phyloP scores from a whole-genome alignment of 2,888 invertebrate species.

The Arrhopalites spinosus region DNA sequence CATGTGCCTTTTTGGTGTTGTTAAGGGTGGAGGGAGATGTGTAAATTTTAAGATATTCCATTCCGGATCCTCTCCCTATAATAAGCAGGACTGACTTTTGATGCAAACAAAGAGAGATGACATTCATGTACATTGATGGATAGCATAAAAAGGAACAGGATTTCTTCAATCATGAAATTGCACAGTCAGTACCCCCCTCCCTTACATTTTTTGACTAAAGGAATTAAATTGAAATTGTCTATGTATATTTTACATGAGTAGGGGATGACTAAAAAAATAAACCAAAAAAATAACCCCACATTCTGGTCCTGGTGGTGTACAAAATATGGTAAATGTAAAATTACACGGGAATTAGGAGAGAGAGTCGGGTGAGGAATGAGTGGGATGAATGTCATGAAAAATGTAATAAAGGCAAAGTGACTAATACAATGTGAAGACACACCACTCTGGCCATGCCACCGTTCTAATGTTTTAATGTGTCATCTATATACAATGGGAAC shows the following conservation, averaged over 20 bases:
- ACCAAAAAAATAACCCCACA: background rate
- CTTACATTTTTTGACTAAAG: no score
- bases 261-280: constrained; percentile 27
- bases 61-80: background rate
- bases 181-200: background rate
- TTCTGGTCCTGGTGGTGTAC: no score
- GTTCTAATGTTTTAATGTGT: background rate
- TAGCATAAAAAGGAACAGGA: background rate
- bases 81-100: background rate
- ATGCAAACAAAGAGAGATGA: background rate
- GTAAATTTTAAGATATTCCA: background rate
- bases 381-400: constrained; percentile 34
- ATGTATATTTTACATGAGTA: background rate
- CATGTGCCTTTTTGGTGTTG: background rate
- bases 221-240: constrained; percentile 2
- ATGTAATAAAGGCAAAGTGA: constrained; percentile 41
- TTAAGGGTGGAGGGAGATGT: background rate
- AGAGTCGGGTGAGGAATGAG: background rate
- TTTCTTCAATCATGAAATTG: background rate
- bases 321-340: no score
- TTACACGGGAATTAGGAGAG: no score
- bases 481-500: constrained; percentile 1
- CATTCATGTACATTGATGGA: no score
- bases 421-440: constrained; percentile 30
- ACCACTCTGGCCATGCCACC: background rate